phyloP scores from a whole-genome alignment of 1,140 invertebrate genomes.

The Lutraria rhynchaena region DNA sequence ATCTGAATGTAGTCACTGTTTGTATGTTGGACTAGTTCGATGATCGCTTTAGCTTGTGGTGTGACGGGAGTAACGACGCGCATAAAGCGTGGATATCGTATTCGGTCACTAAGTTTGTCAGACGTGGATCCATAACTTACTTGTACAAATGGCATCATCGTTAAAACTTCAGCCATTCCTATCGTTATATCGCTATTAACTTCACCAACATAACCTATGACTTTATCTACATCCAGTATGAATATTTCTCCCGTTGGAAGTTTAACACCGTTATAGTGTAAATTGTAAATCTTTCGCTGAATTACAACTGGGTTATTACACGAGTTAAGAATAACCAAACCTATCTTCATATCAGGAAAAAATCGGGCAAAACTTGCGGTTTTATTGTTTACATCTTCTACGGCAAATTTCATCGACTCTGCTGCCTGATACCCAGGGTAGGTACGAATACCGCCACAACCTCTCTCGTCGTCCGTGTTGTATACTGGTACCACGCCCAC shows the following conservation, averaged over 20 bases:
- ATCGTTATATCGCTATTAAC: constrained; percentile 49
- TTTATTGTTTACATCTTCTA: not conserved
- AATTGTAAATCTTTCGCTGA: constrained; percentile 30
- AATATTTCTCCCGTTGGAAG: not conserved
- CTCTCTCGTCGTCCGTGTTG: not conserved
- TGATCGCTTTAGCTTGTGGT: not conserved
- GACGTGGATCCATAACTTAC: not conserved
- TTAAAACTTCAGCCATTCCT: constrained; percentile 10
- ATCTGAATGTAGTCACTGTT: constrained; percentile 39
- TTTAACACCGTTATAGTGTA: constrained; percentile 15
- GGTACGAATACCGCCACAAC: not conserved
- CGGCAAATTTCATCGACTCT: constrained; percentile 12
- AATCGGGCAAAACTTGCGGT: not conserved
- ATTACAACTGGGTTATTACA: constrained; percentile 49
- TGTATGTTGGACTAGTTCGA: not conserved
- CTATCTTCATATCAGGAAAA: constrained; percentile 14
- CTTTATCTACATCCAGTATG: constrained; percentile 6
- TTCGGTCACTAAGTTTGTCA: not conserved
- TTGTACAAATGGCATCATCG: constrained; percentile 12
- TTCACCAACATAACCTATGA: constrained; percentile 46
- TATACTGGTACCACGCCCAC: constrained; percentile 29
- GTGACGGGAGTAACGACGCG: not conserved
- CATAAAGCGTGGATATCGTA: not conserved
- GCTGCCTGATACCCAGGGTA: constrained; percentile 8
- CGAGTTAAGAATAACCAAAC: constrained; percentile 39